phyloP scores from a whole-genome alignment of 2,113 vertebrate species.

The Protobothrops mucrosquamatus region DNA sequence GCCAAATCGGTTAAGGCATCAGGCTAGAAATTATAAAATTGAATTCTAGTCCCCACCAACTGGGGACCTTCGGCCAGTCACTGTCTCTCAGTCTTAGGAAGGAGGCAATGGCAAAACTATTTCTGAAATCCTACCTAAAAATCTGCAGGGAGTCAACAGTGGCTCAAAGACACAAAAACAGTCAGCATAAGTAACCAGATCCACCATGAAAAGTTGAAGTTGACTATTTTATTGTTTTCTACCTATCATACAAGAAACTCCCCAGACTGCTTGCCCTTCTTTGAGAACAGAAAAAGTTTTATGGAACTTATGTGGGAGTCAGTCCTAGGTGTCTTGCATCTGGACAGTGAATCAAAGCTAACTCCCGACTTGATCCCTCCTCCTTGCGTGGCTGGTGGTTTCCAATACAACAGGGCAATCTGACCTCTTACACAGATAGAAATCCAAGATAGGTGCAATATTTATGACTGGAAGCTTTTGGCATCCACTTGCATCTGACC shows the following conservation, averaged over 20 bases:
- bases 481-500: background rate
- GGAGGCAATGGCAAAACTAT: background rate
- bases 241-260: background rate
- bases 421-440: background rate
- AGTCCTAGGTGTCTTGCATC: background rate
- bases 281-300: background rate
- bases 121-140: background rate
- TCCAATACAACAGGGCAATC: background rate
- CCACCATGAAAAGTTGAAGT: background rate
- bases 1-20: background rate
- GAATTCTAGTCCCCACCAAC: background rate
- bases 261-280: background rate
- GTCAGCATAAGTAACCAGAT: background rate
- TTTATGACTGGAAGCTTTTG: background rate
- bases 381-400: background rate
- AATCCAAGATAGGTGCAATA: background rate
- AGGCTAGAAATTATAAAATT: background rate
- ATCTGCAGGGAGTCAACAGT: background rate
- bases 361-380: background rate
- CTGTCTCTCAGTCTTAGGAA: background rate
- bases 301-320: background rate
- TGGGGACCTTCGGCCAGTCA: background rate
- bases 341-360: background rate
- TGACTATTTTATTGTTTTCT: background rate
- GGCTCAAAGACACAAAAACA: background rate